phyloP scores from a whole-genome alignment of 2,113 vertebrate species.

The Nesogale talazaci region DNA sequence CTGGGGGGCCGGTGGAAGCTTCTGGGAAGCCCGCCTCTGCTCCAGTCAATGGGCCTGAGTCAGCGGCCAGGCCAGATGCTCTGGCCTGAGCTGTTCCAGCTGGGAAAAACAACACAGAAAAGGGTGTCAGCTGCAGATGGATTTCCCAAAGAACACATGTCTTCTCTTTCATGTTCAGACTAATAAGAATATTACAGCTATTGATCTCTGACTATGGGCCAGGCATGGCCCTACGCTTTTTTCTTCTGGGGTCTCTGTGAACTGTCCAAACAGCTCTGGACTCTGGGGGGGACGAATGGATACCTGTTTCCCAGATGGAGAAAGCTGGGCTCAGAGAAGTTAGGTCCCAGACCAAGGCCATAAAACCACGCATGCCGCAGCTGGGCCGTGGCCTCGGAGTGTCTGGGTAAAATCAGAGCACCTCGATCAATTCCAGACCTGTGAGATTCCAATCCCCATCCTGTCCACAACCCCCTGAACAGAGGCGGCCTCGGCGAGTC shows the following conservation, averaged over 20 bases:
- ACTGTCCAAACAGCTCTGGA: neutral
- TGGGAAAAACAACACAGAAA: conserved; percentile 71
- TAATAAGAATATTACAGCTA: neutral
- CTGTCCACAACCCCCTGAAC: neutral
- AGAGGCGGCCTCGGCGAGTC: neutral
- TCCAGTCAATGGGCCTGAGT: conserved; percentile 51
- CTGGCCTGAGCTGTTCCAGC: conserved; percentile 78
- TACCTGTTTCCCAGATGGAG: neutral
- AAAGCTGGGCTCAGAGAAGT: neutral
- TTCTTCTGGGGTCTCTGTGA: neutral
- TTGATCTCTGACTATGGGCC: neutral
- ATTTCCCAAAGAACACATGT: rapidly evolving
- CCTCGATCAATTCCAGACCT: neutral
- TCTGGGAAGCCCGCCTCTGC: conserved; percentile 64
- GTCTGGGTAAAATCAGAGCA: neutral
- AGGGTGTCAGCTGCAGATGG: conserved; percentile 43
- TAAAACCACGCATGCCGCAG: neutral
- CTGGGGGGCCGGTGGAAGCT: conserved; percentile 58
- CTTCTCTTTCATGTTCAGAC: neutral
- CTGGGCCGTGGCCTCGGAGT: neutral
- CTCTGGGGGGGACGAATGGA: neutral
- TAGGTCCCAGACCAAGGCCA: neutral
- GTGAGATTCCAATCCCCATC: neutral
- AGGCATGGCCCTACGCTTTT: neutral
- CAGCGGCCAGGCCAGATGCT: conserved; percentile 42